These are phyloP conservation scores for Thaumetopoea pityocampa DNA, from an alignment of 1,140 invertebrate species.

Conservation along the genomic window DNA sequence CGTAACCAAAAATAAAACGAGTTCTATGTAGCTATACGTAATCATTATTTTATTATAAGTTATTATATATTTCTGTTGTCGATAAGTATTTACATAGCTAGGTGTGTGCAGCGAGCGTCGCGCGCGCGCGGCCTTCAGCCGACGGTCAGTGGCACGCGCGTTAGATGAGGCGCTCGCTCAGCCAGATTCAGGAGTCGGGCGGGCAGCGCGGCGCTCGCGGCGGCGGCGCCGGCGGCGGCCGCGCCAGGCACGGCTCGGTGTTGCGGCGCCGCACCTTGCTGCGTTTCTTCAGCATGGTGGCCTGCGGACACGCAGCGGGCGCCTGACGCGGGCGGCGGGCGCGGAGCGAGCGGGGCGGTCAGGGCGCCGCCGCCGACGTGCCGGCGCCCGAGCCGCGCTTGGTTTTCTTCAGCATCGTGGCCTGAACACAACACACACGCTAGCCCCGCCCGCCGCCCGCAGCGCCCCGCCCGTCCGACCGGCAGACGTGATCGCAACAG, in stretches of 20 bases:
- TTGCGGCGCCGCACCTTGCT: constrained; percentile 96
- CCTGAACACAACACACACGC: constrained; percentile 77
- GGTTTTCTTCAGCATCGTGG: constrained; percentile 95
- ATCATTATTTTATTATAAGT: no score
- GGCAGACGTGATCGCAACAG: constrained; percentile 9
- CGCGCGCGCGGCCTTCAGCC: constrained; percentile 66
- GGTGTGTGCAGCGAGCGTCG: constrained; percentile 71
- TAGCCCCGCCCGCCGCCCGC: constrained; percentile 32
- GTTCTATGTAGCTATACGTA: no score
- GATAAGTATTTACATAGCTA: no score
- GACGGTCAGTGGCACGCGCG: constrained; percentile 80
- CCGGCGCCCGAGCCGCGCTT: constrained; percentile 86
- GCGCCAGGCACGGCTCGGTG: constrained; percentile 92
- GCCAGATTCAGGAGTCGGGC: constrained; percentile 78
- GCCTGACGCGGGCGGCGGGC: constrained; percentile 42
- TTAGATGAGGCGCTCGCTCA: constrained; percentile 81
- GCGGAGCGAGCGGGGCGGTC: constrained; percentile 60
- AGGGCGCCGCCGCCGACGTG: constrained; percentile 48
- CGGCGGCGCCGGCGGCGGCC: constrained; percentile 78
- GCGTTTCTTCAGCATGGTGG: constrained; percentile 92
- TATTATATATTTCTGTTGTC: no score
- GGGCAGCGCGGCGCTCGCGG: constrained; percentile 70
- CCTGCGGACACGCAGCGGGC: constrained; percentile 79
- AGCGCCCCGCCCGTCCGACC: constrained; percentile 14
- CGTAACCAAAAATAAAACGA: no score